Evolutionary conservation across 2,797 vertebrate species (phyloP).

Genomic region (Ciconia nigra): DNA sequence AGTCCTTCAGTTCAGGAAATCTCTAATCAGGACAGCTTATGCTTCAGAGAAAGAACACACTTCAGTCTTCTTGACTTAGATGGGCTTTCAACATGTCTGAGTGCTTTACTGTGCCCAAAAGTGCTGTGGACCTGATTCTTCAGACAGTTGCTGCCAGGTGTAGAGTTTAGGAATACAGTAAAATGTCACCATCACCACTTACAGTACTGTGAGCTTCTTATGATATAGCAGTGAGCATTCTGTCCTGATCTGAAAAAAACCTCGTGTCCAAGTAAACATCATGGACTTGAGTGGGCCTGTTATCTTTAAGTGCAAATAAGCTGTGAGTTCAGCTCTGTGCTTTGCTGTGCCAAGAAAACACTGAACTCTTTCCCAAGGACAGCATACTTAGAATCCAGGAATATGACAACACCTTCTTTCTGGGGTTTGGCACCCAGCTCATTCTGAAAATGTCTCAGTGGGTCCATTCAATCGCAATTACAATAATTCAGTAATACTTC

Average conservation of each 20-base stretch:
- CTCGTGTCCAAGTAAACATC: background rate
- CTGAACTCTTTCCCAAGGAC: background rate
- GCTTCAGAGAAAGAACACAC: background rate
- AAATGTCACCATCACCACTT: background rate
- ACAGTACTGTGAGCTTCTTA: background rate
- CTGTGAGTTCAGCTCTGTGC: background rate
- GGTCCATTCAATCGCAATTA: background rate
- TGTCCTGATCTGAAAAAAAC: background rate
- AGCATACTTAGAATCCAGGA: background rate
- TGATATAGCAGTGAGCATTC: background rate
- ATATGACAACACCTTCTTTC: background rate
- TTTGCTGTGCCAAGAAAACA: background rate
- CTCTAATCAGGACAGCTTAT: background rate
- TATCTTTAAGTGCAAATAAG: background rate
- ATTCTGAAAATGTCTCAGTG: background rate
- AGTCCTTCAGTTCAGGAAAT: background rate
- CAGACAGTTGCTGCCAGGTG: background rate
- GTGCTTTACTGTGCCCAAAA: background rate
- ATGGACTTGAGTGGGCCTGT: background rate
- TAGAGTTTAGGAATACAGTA: background rate
- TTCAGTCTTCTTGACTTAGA: background rate
- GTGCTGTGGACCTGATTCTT: background rate
- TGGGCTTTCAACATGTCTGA: background rate
- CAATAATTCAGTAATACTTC: background rate
- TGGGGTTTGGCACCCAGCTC: background rate